A percentile compares a stretch with the other conserved stretches of the same genome.
Conservation (phyloP, 2,113 vertebrate species). For the Ibidorhyncha struthersii region DNA sequence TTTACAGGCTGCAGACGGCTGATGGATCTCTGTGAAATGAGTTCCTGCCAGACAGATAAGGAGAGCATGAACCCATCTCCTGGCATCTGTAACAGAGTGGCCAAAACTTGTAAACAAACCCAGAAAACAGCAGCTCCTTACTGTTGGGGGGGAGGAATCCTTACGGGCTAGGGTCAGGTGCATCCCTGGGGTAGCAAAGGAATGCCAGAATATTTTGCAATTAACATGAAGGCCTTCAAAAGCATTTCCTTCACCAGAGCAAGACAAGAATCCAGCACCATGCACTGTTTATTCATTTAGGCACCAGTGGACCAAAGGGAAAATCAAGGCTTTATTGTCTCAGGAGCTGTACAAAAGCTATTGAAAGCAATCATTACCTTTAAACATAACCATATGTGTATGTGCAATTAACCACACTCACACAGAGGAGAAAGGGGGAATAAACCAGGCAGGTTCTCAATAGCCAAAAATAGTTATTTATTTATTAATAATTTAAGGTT, state of each 20-base stretch:
- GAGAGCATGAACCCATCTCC: not conserved
- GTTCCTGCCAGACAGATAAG: not conserved
- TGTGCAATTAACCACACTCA: not conserved
- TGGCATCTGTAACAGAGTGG: not conserved
- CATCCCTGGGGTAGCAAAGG: not conserved
- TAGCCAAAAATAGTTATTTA: conserved; percentile 99
- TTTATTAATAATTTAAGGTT: conserved; percentile 99
- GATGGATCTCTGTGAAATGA: not conserved
- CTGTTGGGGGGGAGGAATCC: not conserved
- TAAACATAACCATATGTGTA: not conserved
- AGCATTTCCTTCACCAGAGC: not conserved
- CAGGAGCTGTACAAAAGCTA: not conserved
- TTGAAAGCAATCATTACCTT: not conserved
- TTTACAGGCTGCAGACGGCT: not conserved
- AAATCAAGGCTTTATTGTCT: conserved; percentile 15
- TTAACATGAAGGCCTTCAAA: not conserved
- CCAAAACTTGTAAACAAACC: not conserved
- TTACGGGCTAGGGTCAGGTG: not conserved
- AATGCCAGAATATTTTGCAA: not conserved
- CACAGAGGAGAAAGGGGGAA: not conserved
- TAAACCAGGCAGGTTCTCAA: conserved; percentile 61
- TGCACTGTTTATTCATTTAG: not conserved
- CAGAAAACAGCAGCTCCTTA: not conserved
- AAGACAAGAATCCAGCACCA: not conserved
- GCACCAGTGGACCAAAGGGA: not conserved